Base-by-base conservation (phyloP, 2,113 vertebrate genomes). In the Leiothrix lutea region DNA sequence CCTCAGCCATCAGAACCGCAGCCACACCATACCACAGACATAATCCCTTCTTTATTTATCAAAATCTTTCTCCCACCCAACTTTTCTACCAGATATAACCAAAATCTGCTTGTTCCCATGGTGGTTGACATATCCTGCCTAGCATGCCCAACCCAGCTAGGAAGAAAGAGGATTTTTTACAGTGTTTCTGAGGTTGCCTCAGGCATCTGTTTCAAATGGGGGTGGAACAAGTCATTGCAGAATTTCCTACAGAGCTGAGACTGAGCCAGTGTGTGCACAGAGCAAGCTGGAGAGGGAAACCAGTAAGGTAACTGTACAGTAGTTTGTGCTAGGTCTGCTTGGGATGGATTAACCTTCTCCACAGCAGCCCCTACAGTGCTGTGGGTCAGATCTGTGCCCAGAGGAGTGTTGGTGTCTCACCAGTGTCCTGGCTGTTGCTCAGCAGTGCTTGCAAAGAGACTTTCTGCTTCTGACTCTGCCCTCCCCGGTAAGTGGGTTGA, bases 401-500 rank as follows among this genome's bases (percentile, higher is more conserved):
- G 20, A 54, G 25, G 23, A 22, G 31, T 17, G 40, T 0, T 54
- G 45, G 24, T 64, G 54, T 14, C 14, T 8, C 42, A 22, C 11
- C 26, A 31, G 11, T 12, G 22, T 25, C 51, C 26, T 36, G 56
- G 40, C 14, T 45, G 16, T 28, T 29, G 50, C 29, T 71, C 14
- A 80, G 42, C 42, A 57, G 47, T 10, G 10, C 36, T 88, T 42
- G n/a, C 48, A 42, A 29, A 35, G 38, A 62, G 23, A 7, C 6
- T 84, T 75, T 84, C 42, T 88, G 11, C 29, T 87, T 45, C 56
- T 79, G 53, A n/a, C 31, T 35, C 72, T 62, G 20, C 1, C n/a
- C 29, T 38, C 19, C 11, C 8, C 0, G 0, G 9, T 6, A 28
- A 14, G 31, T 5, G 19, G 21, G 26, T 28, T 73, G 54, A 64